Evolutionary conservation across 1,140 invertebrate species (phyloP), one percentile per base, ranked within the genome.

Genomic region (Rhynchophorus ferrugineus): DNA sequence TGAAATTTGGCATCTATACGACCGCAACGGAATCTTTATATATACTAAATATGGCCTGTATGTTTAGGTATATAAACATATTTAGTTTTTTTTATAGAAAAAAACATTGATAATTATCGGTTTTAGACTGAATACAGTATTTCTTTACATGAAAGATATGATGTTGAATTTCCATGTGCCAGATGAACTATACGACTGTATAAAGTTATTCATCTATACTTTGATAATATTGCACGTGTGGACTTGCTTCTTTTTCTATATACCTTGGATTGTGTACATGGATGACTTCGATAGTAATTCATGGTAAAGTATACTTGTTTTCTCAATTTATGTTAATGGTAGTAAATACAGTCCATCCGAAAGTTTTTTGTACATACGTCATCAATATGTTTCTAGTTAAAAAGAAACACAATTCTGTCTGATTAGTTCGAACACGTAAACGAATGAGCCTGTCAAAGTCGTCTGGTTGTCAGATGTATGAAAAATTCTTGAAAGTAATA

Each of bases 221-320:
- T 3, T 41, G 5, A 39, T 56, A 7, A 19, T 51, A 1, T 13
- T 56, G 8, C 44, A 56, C 24, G n/a, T 16, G 7, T 46, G 49
- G 14, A 20, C 42, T 24, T 51, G 43, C 20, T 33, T 50, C 5
- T 41, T 45, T 13, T 56, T 45, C 38, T 45, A 45, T 18, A 21
- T 46, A 1, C 54, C 54, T n/a, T 41, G 29, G 41, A 18, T 51
- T 16, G 5, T 34, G 6, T 36, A 35, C 19, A 22, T n/a, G 3
- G 18, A 46, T 17, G 13, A 13, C 2, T 56, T 46, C 35, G 17
- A 43, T 13, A 18, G 13, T 13, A 0, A 14, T 36, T 56, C 54
- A 17, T 56, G 54, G 54, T 42, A 20, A 49, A 29, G n/a, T n/a
- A n/a, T n/a, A 13, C 11, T 29, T 1, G 18, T 33, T 33, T n/a